Percentiles rank a stretch among this genome's conserved stretches.
These are phyloP conservation scores for Pentalonia nigronervosa DNA, from an alignment of 1,140 invertebrate genomes.

Conservation along the genomic window DNA sequence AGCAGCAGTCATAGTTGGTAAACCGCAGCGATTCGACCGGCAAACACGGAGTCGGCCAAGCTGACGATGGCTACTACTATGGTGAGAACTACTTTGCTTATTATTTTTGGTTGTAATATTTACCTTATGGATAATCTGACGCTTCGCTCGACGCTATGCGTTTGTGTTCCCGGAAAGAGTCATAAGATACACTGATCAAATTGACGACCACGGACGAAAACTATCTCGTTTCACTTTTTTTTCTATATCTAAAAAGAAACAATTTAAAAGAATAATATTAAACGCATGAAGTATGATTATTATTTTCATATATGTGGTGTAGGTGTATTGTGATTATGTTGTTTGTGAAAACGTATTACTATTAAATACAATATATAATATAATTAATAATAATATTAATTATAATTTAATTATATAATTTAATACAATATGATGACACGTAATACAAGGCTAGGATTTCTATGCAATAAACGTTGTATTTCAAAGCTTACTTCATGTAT, in stretches of 20 bases:
- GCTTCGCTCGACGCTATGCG: background rate
- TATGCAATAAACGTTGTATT: background rate
- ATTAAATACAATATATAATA: no score
- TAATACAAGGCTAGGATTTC: background rate
- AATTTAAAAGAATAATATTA: background rate
- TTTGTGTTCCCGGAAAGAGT: background rate
- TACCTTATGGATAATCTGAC: background rate
- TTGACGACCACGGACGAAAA: background rate
- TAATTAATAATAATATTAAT: no score
- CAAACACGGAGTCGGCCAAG: background rate
- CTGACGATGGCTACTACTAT: background rate
- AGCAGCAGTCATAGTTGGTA: background rate
- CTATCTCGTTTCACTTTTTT: background rate
- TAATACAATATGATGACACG: background rate
- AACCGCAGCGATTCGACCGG: background rate
- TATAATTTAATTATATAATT: no score
- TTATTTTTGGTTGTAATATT: background rate
- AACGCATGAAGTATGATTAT: background rate
- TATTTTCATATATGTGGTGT: background rate
- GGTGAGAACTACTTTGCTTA: background rate
- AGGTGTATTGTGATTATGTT: no score
- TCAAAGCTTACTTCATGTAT: background rate
- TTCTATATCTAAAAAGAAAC: background rate
- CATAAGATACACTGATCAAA: background rate
- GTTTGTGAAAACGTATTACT: background rate